These are phyloP conservation scores for Morone chrysops DNA, from an alignment of 2,113 vertebrate species.

Conservation along the genomic window DNA sequence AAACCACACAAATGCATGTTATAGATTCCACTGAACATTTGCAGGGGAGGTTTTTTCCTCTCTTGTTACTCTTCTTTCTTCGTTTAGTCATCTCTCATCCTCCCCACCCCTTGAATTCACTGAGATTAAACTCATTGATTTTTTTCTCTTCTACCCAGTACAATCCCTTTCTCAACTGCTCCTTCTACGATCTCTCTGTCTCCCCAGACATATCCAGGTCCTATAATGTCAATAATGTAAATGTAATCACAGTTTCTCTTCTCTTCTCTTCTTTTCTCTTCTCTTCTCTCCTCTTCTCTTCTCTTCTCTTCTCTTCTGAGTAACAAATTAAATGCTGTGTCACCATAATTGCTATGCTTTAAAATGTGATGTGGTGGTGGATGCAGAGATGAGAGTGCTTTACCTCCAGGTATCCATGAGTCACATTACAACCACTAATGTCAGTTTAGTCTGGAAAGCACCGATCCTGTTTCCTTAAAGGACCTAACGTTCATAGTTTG, in stretches of 20 bases:
- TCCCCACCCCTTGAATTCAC: conserved; percentile 50
- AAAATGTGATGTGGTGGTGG: conserved; percentile 19
- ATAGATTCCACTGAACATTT: neutral
- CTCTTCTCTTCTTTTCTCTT: conserved; percentile 15
- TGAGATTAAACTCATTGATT: conserved; percentile 75
- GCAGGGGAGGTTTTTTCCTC: neutral
- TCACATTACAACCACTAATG: conserved; percentile 47
- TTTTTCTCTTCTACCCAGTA: conserved; percentile 49
- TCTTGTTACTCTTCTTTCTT: conserved; percentile 12
- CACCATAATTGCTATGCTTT: conserved; percentile 28
- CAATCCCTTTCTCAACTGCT: conserved; percentile 42
- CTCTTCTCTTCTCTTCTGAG: conserved; percentile 20
- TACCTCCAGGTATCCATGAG: conserved; percentile 47
- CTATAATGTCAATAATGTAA: conserved; percentile 76
- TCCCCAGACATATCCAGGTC: conserved; percentile 48
- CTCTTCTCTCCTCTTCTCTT: conserved; percentile 22
- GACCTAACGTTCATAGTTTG: neutral
- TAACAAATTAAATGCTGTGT: conserved; percentile 19
- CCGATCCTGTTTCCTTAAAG: neutral
- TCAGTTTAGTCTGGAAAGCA: conserved; percentile 25
- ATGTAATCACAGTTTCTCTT: conserved; percentile 68
- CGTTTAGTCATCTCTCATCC: conserved; percentile 20
- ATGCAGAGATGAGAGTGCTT: conserved; percentile 10
- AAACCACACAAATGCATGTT: neutral
- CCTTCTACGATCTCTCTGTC: conserved; percentile 43